Conservation (phyloP, 1,140 invertebrate species). For the Campodea augens region DNA sequence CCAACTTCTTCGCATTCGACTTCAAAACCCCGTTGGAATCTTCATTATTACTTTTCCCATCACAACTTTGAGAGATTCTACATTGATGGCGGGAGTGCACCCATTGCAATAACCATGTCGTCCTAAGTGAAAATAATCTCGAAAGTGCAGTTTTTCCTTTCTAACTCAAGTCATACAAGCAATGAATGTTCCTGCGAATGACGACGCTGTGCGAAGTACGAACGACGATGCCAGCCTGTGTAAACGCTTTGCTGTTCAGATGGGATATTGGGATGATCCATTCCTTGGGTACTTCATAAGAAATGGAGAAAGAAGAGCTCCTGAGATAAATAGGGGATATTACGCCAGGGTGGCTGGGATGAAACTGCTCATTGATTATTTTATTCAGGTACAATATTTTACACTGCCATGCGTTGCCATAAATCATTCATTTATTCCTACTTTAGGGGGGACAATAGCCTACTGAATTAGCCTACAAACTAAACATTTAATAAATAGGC, state of each 20-base stretch:
- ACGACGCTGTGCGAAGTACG: conserved; percentile 79
- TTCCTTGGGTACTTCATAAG: conserved; percentile 71
- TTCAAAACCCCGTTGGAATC: no score
- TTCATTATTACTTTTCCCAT: no score
- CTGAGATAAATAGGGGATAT: conserved; percentile 95
- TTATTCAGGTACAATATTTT: conserved; percentile 50
- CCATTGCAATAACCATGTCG: no score
- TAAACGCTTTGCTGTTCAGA: conserved; percentile 75
- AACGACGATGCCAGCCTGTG: conserved; percentile 96
- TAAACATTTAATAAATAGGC: neutral
- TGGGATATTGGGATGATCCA: conserved; percentile 89
- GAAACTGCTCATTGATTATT: conserved; percentile 57
- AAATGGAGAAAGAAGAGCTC: conserved; percentile 57
- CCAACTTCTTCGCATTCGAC: no score
- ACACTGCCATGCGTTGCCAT: neutral
- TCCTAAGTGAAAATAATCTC: no score
- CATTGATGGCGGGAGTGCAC: no score
- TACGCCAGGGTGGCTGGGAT: conserved; percentile 81
- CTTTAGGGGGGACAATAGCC: neutral
- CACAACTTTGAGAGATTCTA: no score
- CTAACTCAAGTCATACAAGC: conserved; percentile 12
- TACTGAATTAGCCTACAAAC: neutral
- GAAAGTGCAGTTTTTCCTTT: neutral
- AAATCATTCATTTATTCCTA: neutral
- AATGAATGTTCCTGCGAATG: conserved; percentile 36